Conservation (phyloP, 2,113 vertebrate genomes). For the Sphaerodactylus townsendi region DNA sequence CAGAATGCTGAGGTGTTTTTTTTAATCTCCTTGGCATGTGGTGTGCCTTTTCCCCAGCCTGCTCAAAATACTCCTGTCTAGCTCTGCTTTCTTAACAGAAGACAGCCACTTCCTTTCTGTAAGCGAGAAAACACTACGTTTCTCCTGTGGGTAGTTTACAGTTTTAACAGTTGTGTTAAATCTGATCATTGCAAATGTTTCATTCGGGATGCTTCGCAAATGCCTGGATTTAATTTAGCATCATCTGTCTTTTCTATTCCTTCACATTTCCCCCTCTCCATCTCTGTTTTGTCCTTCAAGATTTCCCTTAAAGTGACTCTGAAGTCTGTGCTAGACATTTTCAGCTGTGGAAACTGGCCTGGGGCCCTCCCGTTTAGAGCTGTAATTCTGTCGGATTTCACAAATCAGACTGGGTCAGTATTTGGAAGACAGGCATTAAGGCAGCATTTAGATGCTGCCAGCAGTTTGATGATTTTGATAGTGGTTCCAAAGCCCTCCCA, state of each 20-base stretch:
- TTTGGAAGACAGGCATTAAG: background rate
- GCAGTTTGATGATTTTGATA: background rate
- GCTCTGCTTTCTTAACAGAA: background rate
- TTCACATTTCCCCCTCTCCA: conserved; percentile 21
- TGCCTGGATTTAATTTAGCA: conserved; percentile 24
- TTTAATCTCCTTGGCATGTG: conserved; percentile 15
- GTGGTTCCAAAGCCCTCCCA: background rate
- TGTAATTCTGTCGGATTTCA: conserved; percentile 21
- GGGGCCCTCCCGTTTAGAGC: conserved; percentile 12
- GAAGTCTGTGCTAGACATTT: background rate
- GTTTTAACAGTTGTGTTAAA: fast-evolving
- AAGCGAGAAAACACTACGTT: background rate
- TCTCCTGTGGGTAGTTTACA: background rate
- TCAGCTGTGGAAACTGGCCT: conserved; percentile 31
- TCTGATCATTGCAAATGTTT: conserved; percentile 9
- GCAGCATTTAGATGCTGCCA: background rate
- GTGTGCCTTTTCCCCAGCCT: background rate
- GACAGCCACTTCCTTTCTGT: background rate
- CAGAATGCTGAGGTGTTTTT: background rate
- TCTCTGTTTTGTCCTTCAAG: conserved; percentile 25
- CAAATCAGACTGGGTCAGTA: background rate
- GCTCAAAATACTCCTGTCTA: conserved; percentile 11
- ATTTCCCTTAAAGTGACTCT: conserved; percentile 33
- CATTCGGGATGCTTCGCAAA: background rate
- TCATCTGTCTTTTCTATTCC: conserved; percentile 10